A percentile compares a stretch with the other conserved stretches of the same genome.
These are phyloP conservation scores for Exocentrus adspersus DNA, from an alignment of 2,888 invertebrate species.

Conservation along the genomic window DNA sequence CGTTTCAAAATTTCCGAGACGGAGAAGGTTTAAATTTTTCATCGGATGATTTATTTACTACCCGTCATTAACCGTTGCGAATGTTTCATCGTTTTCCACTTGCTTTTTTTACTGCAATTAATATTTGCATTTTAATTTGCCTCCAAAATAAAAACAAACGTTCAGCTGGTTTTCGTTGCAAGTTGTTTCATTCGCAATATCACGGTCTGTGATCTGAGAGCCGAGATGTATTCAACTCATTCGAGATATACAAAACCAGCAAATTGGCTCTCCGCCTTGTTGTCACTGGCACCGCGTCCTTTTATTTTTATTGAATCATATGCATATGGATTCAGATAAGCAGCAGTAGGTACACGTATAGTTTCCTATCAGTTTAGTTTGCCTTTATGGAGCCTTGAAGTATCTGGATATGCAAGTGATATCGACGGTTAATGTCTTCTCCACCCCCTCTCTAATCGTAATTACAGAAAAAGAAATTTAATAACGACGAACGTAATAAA, in stretches of 20 bases:
- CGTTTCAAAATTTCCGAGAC: too few relatives aligned
- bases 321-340: conserved; percentile 1
- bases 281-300: conserved; percentile 30
- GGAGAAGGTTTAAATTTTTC: conserved; percentile 9
- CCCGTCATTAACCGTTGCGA: not conserved
- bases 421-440: too few relatives aligned
- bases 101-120: conserved; percentile 41
- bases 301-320: conserved; percentile 13
- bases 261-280: conserved; percentile 46
- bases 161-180: conserved; percentile 46
- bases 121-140: conserved; percentile 49
- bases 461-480: conserved; percentile 27
- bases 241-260: conserved; percentile 50
- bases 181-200: conserved; percentile 50
- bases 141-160: conserved; percentile 36
- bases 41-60: conserved; percentile 15
- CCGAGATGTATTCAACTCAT: conserved; percentile 51
- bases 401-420: too few relatives aligned
- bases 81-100: conserved; percentile 25
- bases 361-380: too few relatives aligned
- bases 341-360: too few relatives aligned
- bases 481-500: conserved; percentile 48
- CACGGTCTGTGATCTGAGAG: conserved; percentile 48
- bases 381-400: too few relatives aligned
- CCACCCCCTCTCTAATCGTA: conserved; percentile 17